These are phyloP conservation scores for Acheta domesticus DNA, from an alignment of 2,888 invertebrate genomes.

Conservation along the genomic window DNA sequence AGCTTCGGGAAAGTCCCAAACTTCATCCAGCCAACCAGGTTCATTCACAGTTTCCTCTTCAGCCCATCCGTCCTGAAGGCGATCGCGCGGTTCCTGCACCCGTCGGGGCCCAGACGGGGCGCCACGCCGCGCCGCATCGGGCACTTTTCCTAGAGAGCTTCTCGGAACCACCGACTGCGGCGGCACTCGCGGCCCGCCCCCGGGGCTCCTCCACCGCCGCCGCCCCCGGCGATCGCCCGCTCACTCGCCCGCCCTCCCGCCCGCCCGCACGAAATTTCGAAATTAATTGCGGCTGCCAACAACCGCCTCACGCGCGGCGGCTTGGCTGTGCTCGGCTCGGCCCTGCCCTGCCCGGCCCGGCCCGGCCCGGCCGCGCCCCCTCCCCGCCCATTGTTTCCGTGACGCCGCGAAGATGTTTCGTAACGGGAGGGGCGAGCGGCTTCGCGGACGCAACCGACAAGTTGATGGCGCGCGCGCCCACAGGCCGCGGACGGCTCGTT, in stretches of 20 bases:
- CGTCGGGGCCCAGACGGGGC: background rate
- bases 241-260: background rate
- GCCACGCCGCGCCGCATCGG: background rate
- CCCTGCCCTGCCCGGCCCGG: background rate
- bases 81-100: background rate
- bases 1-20: too few species aligned
- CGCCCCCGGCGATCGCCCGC: background rate
- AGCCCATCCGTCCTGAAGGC: too few species aligned
- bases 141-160: too few species aligned
- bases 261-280: constrained; percentile 11
- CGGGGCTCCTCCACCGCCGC: background rate
- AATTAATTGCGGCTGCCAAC: background rate
- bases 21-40: too few species aligned
- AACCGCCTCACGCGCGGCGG: background rate
- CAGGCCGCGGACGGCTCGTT: too few species aligned
- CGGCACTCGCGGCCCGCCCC: too few species aligned
- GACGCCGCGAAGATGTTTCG: background rate
- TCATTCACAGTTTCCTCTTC: too few species aligned
- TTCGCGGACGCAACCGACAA: too few species aligned
- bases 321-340: too few species aligned
- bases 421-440: too few species aligned
- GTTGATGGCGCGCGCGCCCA: too few species aligned
- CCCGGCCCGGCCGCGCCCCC: constrained; percentile 1
- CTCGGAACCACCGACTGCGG: too few species aligned
- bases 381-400: constrained; percentile 10